Percentiles rank a stretch among this genome's conserved stretches.
Evolutionary conservation across 2,797 vertebrate species (phyloP).

Genomic region (Manis crassicaudata): DNA sequence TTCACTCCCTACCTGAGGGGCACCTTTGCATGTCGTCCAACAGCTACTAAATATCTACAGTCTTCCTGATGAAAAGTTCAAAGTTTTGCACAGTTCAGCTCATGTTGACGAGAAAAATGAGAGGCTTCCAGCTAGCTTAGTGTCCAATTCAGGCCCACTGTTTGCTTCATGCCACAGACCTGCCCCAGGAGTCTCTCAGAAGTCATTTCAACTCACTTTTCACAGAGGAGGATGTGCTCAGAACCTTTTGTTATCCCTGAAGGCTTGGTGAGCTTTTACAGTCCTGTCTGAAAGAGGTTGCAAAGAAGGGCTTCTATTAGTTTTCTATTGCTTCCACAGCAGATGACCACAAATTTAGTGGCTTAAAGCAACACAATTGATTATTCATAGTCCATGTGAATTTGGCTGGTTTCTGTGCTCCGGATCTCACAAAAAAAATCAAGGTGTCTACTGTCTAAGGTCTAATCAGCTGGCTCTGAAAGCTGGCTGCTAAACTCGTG

Average conservation of each 20-base stretch:
- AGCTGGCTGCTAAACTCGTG: not conserved
- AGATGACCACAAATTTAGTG: not conserved
- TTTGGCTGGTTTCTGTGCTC: not conserved
- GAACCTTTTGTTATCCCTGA: not conserved
- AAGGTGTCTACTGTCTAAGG: not conserved
- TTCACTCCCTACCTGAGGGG: accelerated
- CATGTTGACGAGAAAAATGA: accelerated
- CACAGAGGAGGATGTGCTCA: not conserved
- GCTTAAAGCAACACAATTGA: not conserved
- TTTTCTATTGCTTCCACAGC: not conserved
- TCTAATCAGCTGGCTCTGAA: not conserved
- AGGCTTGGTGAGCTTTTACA: not conserved
- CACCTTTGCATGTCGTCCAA: not conserved
- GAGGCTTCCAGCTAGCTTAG: not conserved
- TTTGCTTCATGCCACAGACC: not conserved
- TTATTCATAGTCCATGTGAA: not conserved
- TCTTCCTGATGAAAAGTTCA: not conserved
- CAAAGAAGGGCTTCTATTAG: not conserved
- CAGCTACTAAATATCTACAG: accelerated
- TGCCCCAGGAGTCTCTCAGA: not conserved
- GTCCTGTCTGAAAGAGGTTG: accelerated
- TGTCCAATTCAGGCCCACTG: not conserved
- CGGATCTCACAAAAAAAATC: not conserved
- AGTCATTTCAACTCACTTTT: not conserved
- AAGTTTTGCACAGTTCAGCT: accelerated